Evolutionary conservation across 2,888 invertebrate species (phyloP).

Genomic region (Sipha maydis): DNA sequence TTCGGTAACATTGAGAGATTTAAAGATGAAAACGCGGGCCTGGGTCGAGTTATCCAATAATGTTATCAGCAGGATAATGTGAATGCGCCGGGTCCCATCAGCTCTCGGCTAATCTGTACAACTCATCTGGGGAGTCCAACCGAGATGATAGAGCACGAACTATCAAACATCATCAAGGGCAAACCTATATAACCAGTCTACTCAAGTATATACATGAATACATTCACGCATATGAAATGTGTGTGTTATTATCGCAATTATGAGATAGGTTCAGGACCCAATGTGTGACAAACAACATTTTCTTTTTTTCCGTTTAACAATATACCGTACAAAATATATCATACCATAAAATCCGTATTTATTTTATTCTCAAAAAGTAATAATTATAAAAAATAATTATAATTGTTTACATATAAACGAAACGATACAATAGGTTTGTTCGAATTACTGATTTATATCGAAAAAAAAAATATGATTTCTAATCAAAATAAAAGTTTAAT

Average conservation of each 20-base stretch:
- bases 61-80: slow-evolving; percentile 61
- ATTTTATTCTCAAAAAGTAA: slow-evolving; percentile 1
- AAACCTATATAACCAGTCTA: slow-evolving; percentile 55
- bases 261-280: slow-evolving; percentile 49
- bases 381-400: slow-evolving; percentile 5
- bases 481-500: background rate
- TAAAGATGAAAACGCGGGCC: slow-evolving; percentile 50
- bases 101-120: slow-evolving; percentile 55
- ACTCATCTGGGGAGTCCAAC: slow-evolving; percentile 59
- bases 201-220: slow-evolving; percentile 26
- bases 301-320: slow-evolving; percentile 38
- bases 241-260: slow-evolving; percentile 51
- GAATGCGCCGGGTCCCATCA: slow-evolving; percentile 53
- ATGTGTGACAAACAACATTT: slow-evolving; percentile 51
- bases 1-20: slow-evolving; percentile 55
- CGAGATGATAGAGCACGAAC: slow-evolving; percentile 61
- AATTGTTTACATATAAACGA: too few species aligned
- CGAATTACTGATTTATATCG: background rate
- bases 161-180: slow-evolving; percentile 61
- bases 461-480: background rate
- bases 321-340: slow-evolving; percentile 25
- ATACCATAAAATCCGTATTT: slow-evolving; percentile 34
- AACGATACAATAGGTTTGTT: background rate
- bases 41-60: slow-evolving; percentile 53
- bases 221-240: background rate